These are phyloP conservation scores for Chirona hameri DNA, from an alignment of 2,888 invertebrate species.

Conservation along the genomic window DNA sequence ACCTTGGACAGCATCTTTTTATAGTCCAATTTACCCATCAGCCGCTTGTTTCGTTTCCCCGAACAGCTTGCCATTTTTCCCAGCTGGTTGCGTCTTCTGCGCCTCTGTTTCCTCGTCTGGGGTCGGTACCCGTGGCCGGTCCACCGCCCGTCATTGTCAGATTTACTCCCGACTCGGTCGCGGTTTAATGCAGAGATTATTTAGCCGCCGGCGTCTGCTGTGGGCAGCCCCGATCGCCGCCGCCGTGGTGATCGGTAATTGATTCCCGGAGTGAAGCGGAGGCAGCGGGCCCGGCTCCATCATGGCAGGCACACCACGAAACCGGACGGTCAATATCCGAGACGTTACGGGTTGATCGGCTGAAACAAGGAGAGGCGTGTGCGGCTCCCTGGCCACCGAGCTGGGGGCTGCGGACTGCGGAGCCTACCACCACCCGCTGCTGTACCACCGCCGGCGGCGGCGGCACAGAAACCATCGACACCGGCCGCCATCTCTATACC, in stretches of 20 bases:
- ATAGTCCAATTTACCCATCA: not conserved
- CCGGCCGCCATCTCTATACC: no score
- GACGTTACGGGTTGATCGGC: not conserved
- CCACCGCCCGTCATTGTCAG: not conserved
- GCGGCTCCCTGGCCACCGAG: not conserved
- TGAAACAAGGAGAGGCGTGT: not conserved
- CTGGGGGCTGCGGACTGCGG: no score
- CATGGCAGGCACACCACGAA: not conserved
- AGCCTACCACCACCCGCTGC: no score
- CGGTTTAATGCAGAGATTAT: conserved; percentile 9
- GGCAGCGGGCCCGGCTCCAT: not conserved
- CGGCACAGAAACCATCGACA: no score
- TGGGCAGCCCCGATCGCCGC: not conserved
- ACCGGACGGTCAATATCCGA: not conserved
- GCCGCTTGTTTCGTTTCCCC: no score
- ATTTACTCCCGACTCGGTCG: not conserved
- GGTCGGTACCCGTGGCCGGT: no score
- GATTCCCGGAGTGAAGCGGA: not conserved
- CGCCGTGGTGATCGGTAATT: conserved; percentile 2
- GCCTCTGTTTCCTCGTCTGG: no score
- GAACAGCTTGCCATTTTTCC: no score
- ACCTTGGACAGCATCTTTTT: not conserved
- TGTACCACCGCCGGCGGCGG: no score
- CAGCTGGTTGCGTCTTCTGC: no score
- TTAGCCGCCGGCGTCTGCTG: not conserved